A percentile compares a stretch with the other conserved stretches of the same genome.
Conservation (phyloP, 2,888 invertebrate species). For the Phaedon cochleariae region DNA sequence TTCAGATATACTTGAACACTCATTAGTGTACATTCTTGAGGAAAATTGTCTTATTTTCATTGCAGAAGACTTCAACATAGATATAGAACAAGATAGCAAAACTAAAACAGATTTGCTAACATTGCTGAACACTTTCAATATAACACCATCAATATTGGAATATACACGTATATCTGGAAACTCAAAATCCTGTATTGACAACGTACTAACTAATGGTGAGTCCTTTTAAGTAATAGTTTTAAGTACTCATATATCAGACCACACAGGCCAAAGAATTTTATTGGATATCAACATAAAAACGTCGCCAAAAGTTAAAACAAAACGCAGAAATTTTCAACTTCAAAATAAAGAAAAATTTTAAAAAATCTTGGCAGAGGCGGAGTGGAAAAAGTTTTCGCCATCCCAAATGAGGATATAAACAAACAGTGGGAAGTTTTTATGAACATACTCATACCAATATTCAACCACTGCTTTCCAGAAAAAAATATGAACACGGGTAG, state of each 20-base stretch:
- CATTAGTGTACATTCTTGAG: background rate
- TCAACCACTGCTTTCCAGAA: no score
- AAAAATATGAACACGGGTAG: background rate
- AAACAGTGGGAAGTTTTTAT: background rate
- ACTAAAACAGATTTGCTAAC: no score
- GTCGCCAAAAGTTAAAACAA: background rate
- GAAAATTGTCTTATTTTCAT: background rate
- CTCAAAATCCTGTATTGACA: background rate
- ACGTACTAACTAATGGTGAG: background rate
- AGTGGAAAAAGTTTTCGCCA: conserved; percentile 3
- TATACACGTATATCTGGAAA: conserved; percentile 9
- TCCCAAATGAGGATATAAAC: conserved; percentile 8
- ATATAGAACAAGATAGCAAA: no score
- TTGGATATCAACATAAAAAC: conserved; percentile 4
- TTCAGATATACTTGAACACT: background rate
- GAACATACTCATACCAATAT: conserved; percentile 5
- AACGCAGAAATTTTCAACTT: background rate
- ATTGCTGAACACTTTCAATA: conserved; percentile 1
- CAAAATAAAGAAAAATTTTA: background rate
- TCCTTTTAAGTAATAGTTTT: background rate
- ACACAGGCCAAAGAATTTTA: background rate
- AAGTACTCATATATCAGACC: conserved; percentile 3
- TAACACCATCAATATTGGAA: background rate
- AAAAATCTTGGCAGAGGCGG: conserved; percentile 6
- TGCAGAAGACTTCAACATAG: conserved; percentile 1